Conservation (phyloP, 2,797 vertebrate genomes). For the Pseudomugil gertrudae region DNA sequence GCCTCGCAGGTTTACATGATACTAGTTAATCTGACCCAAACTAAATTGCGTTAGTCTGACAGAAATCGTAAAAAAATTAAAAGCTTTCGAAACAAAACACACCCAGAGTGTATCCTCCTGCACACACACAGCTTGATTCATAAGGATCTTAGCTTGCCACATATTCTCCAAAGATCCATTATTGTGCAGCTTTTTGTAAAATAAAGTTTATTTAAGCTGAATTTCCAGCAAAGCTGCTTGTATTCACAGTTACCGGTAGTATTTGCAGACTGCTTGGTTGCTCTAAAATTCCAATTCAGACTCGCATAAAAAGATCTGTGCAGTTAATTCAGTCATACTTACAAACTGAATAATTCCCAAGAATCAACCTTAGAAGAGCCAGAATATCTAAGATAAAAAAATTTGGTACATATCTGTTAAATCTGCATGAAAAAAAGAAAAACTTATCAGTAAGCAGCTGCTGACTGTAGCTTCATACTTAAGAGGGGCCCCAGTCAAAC, state of each 20-base stretch:
- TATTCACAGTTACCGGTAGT: too few relatives aligned
- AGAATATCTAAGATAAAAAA: background rate
- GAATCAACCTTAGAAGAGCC: background rate
- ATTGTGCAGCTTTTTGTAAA: background rate
- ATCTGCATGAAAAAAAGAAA: background rate
- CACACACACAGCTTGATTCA: background rate
- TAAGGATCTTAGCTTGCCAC: background rate
- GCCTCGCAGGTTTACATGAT: background rate
- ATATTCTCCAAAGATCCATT: background rate
- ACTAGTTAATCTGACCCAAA: background rate
- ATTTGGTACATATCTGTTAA: too few relatives aligned
- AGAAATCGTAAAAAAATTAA: background rate
- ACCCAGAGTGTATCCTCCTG: too few relatives aligned
- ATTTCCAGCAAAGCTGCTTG: background rate
- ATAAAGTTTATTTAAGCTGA: background rate
- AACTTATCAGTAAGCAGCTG: too few relatives aligned
- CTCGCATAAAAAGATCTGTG: too few relatives aligned
- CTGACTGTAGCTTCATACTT: conserved; percentile 12
- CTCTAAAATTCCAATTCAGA: background rate
- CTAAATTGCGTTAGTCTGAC: background rate
- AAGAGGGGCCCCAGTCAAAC: background rate
- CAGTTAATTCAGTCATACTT: background rate
- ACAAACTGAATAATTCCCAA: background rate
- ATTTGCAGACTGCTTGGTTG: background rate
- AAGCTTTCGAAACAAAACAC: too few relatives aligned